These are phyloP conservation scores for Danio kyathit DNA, from an alignment of 2,797 vertebrate species.

Conservation along the genomic window DNA sequence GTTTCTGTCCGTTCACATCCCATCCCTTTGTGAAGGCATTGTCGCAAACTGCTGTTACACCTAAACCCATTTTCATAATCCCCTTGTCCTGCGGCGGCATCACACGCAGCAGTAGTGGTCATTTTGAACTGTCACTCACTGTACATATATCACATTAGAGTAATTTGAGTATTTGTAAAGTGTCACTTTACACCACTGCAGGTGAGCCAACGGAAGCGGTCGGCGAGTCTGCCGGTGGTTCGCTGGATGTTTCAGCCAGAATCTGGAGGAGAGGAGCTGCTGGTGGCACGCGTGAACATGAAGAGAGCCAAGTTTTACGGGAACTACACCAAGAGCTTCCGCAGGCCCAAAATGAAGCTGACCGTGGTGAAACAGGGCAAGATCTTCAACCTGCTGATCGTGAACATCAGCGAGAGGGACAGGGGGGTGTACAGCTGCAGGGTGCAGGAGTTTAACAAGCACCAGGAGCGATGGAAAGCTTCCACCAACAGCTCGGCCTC, in stretches of 20 bases:
- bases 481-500: conserved; percentile 88
- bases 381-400: conserved; percentile 85
- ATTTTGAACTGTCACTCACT: too few species aligned
- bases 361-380: conserved; percentile 83
- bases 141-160: too few species aligned
- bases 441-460: conserved; percentile 92
- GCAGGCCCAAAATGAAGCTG: conserved; percentile 85
- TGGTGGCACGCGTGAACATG: conserved; percentile 93
- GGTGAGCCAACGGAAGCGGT: conserved; percentile 82
- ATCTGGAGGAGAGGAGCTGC: conserved; percentile 77
- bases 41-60: too few species aligned
- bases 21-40: too few species aligned
- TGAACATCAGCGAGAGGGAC: conserved; percentile 83
- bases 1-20: too few species aligned
- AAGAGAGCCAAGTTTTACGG: conserved; percentile 91
- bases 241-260: conserved; percentile 88
- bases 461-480: conserved; percentile 90
- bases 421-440: conserved; percentile 91
- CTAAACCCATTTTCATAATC: too few species aligned
- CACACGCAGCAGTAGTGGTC: too few species aligned
- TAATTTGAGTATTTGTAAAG: too few species aligned
- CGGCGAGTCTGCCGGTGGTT: conserved; percentile 86
- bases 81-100: too few species aligned
- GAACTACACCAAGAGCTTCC: conserved; percentile 89
- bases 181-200: too few species aligned